These are phyloP conservation scores for Styela plicata DNA, from an alignment of 23 tunicate species.

Conservation along the genomic window DNA sequence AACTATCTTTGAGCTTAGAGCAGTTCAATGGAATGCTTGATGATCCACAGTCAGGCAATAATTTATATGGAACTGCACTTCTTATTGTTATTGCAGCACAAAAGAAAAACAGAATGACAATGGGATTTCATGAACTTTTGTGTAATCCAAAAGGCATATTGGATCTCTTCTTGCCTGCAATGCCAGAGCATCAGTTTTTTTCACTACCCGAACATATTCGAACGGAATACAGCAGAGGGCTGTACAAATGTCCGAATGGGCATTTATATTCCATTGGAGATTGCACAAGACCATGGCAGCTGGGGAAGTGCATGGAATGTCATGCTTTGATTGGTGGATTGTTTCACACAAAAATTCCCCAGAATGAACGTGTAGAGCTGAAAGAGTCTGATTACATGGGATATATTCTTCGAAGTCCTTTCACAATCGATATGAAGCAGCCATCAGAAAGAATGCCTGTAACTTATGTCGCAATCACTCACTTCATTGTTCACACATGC, in stretches of 20 bases:
- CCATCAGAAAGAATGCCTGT: conserved; percentile 16
- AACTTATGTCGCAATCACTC: conserved; percentile 33
- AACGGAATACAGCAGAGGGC: neutral
- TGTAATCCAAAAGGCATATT: neutral
- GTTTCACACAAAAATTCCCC: conserved; percentile 3
- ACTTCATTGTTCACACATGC: conserved; percentile 34
- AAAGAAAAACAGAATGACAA: too few relatives aligned
- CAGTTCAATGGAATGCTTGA: too few relatives aligned
- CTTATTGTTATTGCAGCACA: too few relatives aligned
- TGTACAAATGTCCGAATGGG: conserved; percentile 40
- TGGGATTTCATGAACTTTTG: conserved; percentile 3
- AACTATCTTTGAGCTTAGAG: neutral
- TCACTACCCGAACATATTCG: conserved; percentile 8
- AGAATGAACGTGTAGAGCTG: conserved; percentile 38
- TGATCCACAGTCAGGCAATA: too few relatives aligned
- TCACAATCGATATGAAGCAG: neutral
- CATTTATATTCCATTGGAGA: conserved; percentile 57
- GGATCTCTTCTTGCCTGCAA: conserved; percentile 45
- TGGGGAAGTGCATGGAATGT: conserved; percentile 45
- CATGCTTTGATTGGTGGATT: conserved; percentile 44
- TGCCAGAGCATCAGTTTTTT: conserved; percentile 46
- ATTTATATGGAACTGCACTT: too few relatives aligned
- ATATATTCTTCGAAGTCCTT: conserved; percentile 25
- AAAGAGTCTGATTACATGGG: conserved; percentile 40
- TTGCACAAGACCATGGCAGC: conserved; percentile 34